Conservation (phyloP, 2,888 invertebrate genomes). For the Andrena bucephala region DNA sequence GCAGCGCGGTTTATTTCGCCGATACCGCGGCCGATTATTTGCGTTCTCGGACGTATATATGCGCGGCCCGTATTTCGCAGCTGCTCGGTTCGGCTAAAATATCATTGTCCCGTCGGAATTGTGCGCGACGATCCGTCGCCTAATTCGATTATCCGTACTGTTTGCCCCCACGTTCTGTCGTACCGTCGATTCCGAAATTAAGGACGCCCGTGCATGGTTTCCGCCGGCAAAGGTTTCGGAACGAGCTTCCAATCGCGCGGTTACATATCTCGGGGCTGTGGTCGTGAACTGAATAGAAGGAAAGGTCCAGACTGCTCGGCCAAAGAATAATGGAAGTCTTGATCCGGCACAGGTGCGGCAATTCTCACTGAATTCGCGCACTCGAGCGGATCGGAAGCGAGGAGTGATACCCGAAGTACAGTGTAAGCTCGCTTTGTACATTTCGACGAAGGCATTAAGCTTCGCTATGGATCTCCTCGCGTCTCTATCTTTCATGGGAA, state of each 20-base stretch:
- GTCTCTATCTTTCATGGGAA: not conserved
- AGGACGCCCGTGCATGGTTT: conserved; percentile 1
- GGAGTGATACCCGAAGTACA: not conserved
- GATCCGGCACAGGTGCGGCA: conserved; percentile 65
- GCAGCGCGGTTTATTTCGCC: conserved; percentile 58
- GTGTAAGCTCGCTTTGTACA: not conserved
- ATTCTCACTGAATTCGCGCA: conserved; percentile 70
- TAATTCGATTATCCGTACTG: conserved; percentile 47
- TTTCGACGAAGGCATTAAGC: not conserved
- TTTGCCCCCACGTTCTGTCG: conserved; percentile 11
- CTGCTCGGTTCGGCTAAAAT: conserved; percentile 53
- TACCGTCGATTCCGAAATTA: conserved; percentile 15
- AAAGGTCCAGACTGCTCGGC: not conserved
- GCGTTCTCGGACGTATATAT: conserved; percentile 44
- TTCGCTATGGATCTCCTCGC: not conserved
- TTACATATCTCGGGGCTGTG: not conserved
- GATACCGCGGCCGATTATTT: conserved; percentile 61
- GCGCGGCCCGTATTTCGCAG: conserved; percentile 46
- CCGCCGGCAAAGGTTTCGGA: no score
- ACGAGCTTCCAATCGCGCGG: not conserved
- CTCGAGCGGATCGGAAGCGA: conserved; percentile 54
- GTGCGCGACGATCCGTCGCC: conserved; percentile 42
- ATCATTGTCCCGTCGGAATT: conserved; percentile 52
- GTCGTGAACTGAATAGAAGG: not conserved
- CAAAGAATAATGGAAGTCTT: conserved; percentile 11